Evolutionary conservation across 2,113 vertebrate species (phyloP).

Genomic region (Serinus canaria): DNA sequence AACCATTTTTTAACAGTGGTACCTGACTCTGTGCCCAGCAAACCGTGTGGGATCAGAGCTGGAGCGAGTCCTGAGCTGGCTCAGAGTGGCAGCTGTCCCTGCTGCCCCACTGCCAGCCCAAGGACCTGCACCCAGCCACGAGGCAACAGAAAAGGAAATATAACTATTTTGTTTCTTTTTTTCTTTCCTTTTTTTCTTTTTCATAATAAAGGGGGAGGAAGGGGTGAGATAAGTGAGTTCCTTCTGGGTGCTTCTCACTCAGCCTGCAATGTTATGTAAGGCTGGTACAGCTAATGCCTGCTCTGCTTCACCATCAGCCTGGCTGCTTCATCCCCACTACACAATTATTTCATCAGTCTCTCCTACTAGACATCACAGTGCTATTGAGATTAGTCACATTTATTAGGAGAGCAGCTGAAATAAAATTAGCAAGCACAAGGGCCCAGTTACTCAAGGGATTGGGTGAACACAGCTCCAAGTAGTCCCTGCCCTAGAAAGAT

Average conservation of each 20-base stretch:
- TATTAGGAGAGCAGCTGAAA: neutral
- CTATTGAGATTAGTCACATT: constrained; percentile 17
- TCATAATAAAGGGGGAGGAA: neutral
- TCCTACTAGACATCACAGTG: constrained; percentile 40
- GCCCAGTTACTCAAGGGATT: neutral
- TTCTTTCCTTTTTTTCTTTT: neutral
- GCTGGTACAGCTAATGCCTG: constrained; percentile 50
- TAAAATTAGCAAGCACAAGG: neutral
- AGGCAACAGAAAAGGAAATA: neutral
- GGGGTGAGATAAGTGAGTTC: constrained; percentile 5
- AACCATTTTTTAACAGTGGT: neutral
- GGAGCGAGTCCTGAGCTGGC: neutral
- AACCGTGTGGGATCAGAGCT: neutral
- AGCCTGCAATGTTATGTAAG: constrained; percentile 61
- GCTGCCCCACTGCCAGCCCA: rapidly evolving
- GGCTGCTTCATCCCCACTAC: constrained; percentile 23
- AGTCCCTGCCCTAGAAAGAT: neutral
- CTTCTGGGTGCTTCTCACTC: constrained; percentile 46
- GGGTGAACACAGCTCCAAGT: neutral
- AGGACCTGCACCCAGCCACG: neutral
- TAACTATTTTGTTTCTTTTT: rapidly evolving
- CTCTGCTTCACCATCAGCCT: constrained; percentile 15
- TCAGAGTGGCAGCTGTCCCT: neutral
- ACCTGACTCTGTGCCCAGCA: constrained; percentile 5
- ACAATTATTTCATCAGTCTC: constrained; percentile 57